Evolutionary conservation across 2,113 vertebrate genomes (phyloP).

Genomic region (Helogale parvula): DNA sequence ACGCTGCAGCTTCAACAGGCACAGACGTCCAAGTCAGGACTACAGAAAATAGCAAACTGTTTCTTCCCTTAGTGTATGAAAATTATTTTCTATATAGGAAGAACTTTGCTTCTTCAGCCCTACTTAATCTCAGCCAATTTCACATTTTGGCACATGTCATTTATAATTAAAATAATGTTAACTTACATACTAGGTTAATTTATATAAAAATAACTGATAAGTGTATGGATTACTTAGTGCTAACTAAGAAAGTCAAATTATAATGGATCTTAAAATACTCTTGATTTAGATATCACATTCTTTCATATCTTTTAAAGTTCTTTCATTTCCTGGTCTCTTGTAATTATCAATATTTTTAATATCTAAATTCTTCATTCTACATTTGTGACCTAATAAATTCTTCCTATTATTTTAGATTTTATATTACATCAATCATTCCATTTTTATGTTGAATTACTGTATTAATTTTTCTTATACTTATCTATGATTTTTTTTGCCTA

Average conservation of each 20-base stretch:
- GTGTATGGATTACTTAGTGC: background rate
- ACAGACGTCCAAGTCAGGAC: background rate
- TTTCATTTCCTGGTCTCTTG: background rate
- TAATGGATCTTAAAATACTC: background rate
- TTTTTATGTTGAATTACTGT: background rate
- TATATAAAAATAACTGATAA: background rate
- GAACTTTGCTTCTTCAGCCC: background rate
- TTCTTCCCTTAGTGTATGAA: background rate
- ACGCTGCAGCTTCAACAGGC: background rate
- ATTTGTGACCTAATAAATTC: background rate
- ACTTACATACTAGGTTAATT: background rate
- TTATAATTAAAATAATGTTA: background rate
- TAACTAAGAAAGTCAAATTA: background rate
- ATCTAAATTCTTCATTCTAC: background rate
- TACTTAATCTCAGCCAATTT: background rate
- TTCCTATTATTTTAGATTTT: background rate
- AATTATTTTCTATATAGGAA: background rate
- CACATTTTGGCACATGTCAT: background rate
- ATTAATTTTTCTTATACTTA: background rate
- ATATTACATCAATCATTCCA: background rate
- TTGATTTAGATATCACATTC: background rate
- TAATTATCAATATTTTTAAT: background rate
- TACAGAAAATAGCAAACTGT: background rate
- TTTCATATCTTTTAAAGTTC: background rate
- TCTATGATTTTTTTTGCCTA: background rate